Conservation (phyloP, 2,797 vertebrate genomes). For the Chiloscyllium punctatum region DNA sequence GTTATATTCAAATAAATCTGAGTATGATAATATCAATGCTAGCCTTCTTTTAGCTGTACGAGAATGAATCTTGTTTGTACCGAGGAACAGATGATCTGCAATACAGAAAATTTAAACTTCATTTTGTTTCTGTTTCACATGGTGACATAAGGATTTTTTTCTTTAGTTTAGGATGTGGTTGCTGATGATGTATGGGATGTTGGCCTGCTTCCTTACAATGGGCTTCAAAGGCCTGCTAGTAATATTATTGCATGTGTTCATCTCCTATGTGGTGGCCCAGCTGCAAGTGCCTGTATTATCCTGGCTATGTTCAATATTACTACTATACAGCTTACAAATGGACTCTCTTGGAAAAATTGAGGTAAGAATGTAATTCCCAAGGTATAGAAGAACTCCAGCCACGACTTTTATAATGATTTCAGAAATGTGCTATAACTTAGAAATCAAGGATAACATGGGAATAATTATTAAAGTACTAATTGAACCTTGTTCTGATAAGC, state of each 20-base stretch:
- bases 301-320: slow-evolving; percentile 74
- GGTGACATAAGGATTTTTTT: slow-evolving; percentile 27
- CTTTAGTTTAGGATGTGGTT: slow-evolving; percentile 64
- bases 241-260: slow-evolving; percentile 67
- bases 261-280: slow-evolving; percentile 77
- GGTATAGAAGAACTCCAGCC: background rate
- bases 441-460: background rate
- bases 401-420: background rate
- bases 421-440: background rate
- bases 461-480: background rate
- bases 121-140: background rate
- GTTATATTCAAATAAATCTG: background rate
- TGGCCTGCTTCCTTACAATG: slow-evolving; percentile 69
- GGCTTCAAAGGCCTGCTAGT: slow-evolving; percentile 69
- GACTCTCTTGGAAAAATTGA: slow-evolving; percentile 72
- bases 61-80: background rate
- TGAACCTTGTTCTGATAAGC: background rate
- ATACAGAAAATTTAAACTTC: background rate
- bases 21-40: background rate
- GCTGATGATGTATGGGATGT: slow-evolving; percentile 71
- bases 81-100: background rate
- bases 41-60: background rate
- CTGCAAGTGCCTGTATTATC: slow-evolving; percentile 65
- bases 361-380: slow-evolving; percentile 55
- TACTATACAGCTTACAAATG: slow-evolving; percentile 74